Conservation (phyloP, 2,797 vertebrate genomes). For the Macroramphosus scolopax region DNA sequence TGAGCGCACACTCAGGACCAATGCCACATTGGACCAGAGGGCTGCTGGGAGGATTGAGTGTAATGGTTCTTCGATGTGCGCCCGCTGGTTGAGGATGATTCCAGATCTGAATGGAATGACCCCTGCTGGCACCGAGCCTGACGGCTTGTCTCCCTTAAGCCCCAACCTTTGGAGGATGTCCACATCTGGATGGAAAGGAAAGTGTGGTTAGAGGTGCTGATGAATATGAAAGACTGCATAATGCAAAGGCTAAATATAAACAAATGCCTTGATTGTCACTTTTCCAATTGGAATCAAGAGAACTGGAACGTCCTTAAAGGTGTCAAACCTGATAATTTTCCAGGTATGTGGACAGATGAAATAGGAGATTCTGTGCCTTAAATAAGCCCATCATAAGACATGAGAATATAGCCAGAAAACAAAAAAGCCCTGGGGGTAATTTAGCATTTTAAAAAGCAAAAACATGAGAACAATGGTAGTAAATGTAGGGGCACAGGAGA, state of each 20-base stretch:
- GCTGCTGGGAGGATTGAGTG: constrained; percentile 78
- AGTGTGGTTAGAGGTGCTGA: constrained; percentile 35
- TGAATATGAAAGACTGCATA: constrained; percentile 2
- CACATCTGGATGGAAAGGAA: constrained; percentile 83
- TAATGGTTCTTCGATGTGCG: constrained; percentile 84
- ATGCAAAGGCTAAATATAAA: too few species aligned
- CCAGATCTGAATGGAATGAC: constrained; percentile 93
- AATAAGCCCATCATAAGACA: too few species aligned
- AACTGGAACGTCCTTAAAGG: neutral
- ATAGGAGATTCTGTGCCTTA: too few species aligned
- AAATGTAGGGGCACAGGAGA: neutral
- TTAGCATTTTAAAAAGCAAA: too few species aligned
- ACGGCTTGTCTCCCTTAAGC: constrained; percentile 88
- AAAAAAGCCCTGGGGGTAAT: too few species aligned
- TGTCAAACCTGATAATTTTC: neutral
- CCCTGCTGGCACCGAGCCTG: constrained; percentile 82
- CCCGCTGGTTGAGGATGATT: constrained; percentile 92
- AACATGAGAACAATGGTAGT: neutral
- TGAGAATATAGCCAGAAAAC: too few species aligned
- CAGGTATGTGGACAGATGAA: neutral
- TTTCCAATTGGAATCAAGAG: neutral
- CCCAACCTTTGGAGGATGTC: constrained; percentile 95
- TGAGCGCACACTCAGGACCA: constrained; percentile 93
- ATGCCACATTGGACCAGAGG: constrained; percentile 83
- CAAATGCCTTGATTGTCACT: too few species aligned